phyloP scores from a whole-genome alignment of 2,113 vertebrate species.

The Mastomys natalensis region DNA sequence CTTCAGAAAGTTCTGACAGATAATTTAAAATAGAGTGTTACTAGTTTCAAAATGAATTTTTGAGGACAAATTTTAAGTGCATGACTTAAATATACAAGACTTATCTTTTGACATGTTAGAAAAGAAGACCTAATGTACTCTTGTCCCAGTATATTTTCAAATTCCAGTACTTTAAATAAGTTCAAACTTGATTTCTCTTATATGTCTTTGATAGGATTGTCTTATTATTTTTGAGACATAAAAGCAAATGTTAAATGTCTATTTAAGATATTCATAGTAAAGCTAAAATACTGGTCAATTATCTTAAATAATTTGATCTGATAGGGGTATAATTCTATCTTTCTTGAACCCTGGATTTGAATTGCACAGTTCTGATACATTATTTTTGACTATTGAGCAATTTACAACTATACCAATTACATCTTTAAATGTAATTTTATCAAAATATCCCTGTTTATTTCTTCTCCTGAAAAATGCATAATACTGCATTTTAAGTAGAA shows the following conservation, averaged over 20 bases:
- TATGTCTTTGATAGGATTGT: not conserved
- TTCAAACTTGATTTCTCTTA: not conserved
- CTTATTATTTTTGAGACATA: not conserved
- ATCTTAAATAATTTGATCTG: slow-evolving; percentile 8
- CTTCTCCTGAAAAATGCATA: not conserved
- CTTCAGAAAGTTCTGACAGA: not conserved
- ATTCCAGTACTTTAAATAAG: not conserved
- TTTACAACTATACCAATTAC: not conserved
- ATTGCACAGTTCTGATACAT: not conserved
- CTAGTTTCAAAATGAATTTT: not conserved
- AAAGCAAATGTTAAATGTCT: not conserved
- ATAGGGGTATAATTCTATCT: not conserved
- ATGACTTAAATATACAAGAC: not conserved
- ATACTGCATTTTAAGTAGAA: not conserved
- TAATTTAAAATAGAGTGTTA: not conserved
- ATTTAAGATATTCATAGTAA: not conserved
- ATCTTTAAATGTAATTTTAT: not conserved
- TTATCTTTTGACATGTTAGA: not conserved
- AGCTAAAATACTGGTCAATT: not conserved
- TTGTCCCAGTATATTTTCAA: not conserved
- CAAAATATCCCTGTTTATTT: not conserved
- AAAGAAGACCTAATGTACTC: not conserved
- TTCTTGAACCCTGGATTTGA: not conserved
- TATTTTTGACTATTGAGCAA: not conserved
- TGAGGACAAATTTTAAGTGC: not conserved